Evolutionary conservation across 1,140 invertebrate genomes (phyloP).

Genomic region (Halictus rubicundus): DNA sequence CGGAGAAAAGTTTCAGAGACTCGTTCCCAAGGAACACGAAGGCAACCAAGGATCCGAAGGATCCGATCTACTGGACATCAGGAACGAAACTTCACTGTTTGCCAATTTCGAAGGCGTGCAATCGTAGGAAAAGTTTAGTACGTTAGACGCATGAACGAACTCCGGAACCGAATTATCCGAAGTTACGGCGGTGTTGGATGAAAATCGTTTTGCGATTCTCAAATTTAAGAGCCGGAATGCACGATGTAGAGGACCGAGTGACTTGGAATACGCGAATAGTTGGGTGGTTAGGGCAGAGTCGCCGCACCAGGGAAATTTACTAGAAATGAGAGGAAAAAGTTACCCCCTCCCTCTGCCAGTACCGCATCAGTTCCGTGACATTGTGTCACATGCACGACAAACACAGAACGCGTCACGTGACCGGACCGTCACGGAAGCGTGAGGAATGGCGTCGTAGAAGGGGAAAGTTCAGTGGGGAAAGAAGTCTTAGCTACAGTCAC

Average conservation of each 20-base stretch:
- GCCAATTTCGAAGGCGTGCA: conserved; percentile 12
- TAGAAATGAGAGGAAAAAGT: too few relatives aligned
- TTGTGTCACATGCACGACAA: too few relatives aligned
- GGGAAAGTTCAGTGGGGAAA: too few relatives aligned
- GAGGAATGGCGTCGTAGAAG: too few relatives aligned
- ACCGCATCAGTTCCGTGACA: too few relatives aligned
- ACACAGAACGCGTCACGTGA: too few relatives aligned
- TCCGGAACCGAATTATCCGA: conserved; percentile 9
- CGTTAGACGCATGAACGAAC: neutral
- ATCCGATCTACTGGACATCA: conserved; percentile 36
- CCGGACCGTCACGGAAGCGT: too few relatives aligned
- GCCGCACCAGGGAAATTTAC: too few relatives aligned
- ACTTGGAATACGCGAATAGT: too few relatives aligned
- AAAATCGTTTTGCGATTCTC: neutral
- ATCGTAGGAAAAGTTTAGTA: neutral
- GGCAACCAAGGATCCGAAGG: neutral
- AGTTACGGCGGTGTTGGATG: neutral
- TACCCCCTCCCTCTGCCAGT: too few relatives aligned
- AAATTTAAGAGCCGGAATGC: neutral
- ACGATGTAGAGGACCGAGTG: neutral
- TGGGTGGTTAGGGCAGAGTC: too few relatives aligned
- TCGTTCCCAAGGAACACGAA: conserved; percentile 9
- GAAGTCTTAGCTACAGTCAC: too few relatives aligned
- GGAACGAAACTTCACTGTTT: conserved; percentile 17
- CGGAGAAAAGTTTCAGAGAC: conserved; percentile 37